Evolutionary conservation across 1,140 invertebrate species (phyloP).

Genomic region (Heliconius melpomene): DNA sequence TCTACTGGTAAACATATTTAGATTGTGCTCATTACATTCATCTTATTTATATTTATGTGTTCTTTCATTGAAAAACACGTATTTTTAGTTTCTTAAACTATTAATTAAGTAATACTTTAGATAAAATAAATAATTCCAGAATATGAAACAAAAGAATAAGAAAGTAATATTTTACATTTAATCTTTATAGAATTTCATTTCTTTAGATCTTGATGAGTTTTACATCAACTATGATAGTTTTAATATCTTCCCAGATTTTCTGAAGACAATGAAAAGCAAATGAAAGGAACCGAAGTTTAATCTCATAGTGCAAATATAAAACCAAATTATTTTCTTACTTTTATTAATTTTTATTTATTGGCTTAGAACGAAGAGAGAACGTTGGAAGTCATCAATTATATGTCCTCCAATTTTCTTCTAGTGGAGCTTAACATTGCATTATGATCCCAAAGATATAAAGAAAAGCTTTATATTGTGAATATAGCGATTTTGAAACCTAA

Average conservation of each 20-base stretch:
- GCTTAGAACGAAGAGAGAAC: too few relatives aligned
- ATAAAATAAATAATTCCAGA: not conserved
- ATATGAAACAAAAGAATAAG: not conserved
- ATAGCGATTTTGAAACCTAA: too few relatives aligned
- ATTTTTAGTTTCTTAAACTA: too few relatives aligned
- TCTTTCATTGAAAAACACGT: too few relatives aligned
- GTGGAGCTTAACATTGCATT: too few relatives aligned
- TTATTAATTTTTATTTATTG: not conserved
- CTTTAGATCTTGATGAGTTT: conserved; percentile 29
- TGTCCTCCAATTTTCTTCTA: too few relatives aligned
- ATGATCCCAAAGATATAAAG: too few relatives aligned
- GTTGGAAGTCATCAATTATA: too few relatives aligned
- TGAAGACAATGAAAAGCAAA: conserved; percentile 29
- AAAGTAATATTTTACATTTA: conserved; percentile 12
- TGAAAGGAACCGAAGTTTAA: conserved; percentile 26
- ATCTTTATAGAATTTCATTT: conserved; percentile 18
- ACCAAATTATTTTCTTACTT: conserved; percentile 16
- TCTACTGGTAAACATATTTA: too few relatives aligned
- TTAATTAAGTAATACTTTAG: not conserved
- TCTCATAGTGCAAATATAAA: conserved; percentile 22
- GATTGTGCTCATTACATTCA: too few relatives aligned
- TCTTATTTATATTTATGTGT: too few relatives aligned
- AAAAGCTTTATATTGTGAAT: too few relatives aligned
- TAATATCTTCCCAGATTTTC: conserved; percentile 27
- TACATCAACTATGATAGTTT: conserved; percentile 28